Evolutionary conservation across 2,888 invertebrate genomes (phyloP), one percentile per base, ranked within the genome.

Genomic region (Lamellibrachia satsuma): DNA sequence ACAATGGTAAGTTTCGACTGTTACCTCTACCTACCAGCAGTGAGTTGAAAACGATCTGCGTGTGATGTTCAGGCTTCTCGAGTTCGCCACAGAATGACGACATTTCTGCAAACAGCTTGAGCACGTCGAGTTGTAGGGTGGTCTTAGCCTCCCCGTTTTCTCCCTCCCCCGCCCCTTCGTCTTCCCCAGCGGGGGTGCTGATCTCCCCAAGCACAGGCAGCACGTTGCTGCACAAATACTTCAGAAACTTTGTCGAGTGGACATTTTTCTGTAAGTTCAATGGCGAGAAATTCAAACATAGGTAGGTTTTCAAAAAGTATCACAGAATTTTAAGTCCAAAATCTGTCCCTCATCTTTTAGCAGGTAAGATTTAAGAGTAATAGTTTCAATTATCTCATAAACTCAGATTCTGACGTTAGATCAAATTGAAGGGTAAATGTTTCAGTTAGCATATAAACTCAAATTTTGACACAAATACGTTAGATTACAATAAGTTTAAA

Each of bases 31-130:
- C 95, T 97, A 98, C 98, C 97, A 98, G 97, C 91, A 99, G 97
- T 94, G 98, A 97, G 94, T 98, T 97, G 96, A 98, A 98, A 75
- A 98, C 97, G 93, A 97, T 97, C 94, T 98, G 97, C 93, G 98
- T 97, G 96, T 98, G 98, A 93, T 97, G 97, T 93, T 98, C 97
- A 55, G 98, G 97, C 95, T 98, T 98, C 92, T 98, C 98, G 92
- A 98, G 96, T 90, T 97, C 97, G 90, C 98, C 98, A 96, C 98
- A 98, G 96, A 98, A 97, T 93, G 98, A 97, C 91, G 98, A 97
- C 95, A 99, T 97, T 96, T 99, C 98, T 52, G 99, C 98, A 96
- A 99, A 97, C 94, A 98, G 97, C 96, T 98, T 98, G 52, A 99
- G 97, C 92, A 99, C 97, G 95, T 98, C 98, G 93, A 98, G 97